These are phyloP conservation scores for Clostera curtula DNA, from an alignment of 2,888 invertebrate species.

Conservation along the genomic window DNA sequence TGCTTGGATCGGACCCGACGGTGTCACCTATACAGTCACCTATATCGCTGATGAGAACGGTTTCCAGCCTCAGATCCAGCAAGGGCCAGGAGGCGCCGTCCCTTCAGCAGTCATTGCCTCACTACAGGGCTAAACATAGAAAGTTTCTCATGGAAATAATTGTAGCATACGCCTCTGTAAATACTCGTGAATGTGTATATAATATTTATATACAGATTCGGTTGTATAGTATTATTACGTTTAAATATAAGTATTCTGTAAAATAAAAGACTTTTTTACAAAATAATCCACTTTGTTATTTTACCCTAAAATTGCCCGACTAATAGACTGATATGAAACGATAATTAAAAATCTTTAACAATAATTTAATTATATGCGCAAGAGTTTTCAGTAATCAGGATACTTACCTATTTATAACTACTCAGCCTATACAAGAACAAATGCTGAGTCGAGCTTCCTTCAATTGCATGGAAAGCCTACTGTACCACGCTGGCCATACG, in stretches of 20 bases:
- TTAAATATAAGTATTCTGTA: conserved; percentile 14
- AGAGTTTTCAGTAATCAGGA: too few relatives aligned
- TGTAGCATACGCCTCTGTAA: conserved; percentile 32
- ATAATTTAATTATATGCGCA: too few relatives aligned
- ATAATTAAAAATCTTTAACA: too few relatives aligned
- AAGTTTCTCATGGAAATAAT: conserved; percentile 24
- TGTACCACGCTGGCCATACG: too few relatives aligned
- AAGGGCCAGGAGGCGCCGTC: conserved; percentile 52
- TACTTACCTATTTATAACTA: too few relatives aligned
- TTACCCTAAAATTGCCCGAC: too few relatives aligned
- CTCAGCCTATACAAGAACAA: too few relatives aligned
- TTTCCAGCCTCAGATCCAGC: conserved; percentile 62
- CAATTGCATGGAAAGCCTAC: too few relatives aligned
- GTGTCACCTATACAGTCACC: conserved; percentile 73
- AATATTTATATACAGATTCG: conserved; percentile 62
- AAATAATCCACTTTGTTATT: too few relatives aligned
- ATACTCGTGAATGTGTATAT: conserved; percentile 48
- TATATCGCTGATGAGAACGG: conserved; percentile 74
- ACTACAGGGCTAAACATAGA: conserved; percentile 42
- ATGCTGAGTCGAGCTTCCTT: too few relatives aligned
- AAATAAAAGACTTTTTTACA: too few relatives aligned
- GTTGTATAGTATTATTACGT: conserved; percentile 15
- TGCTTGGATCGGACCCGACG: conserved; percentile 74
- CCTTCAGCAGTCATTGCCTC: conserved; percentile 53
- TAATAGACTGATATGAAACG: too few relatives aligned